phyloP scores from a whole-genome alignment of 2,797 vertebrate genomes.

The Dipus sagitta region DNA sequence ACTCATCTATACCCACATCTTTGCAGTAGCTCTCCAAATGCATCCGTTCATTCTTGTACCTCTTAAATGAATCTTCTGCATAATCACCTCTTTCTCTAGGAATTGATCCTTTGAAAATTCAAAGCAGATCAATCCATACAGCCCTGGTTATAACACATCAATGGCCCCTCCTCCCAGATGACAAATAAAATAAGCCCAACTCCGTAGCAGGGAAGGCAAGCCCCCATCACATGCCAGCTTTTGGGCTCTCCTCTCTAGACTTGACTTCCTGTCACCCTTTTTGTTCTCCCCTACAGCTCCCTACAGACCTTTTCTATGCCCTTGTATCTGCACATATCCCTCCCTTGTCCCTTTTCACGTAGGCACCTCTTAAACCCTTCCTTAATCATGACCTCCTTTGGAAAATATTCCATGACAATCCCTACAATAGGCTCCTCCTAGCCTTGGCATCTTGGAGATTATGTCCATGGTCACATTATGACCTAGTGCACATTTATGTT shows the following conservation, averaged over 20 bases:
- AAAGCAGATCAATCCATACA: neutral
- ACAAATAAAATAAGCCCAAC: neutral
- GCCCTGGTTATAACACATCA: neutral
- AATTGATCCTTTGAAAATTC: constrained; percentile 25
- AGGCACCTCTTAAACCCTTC: neutral
- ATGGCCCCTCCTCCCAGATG: neutral
- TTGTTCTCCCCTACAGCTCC: neutral
- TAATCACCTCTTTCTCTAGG: neutral
- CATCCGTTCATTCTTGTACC: neutral
- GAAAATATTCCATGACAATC: neutral
- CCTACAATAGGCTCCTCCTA: neutral
- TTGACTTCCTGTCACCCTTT: neutral
- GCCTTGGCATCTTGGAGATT: neutral
- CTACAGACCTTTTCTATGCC: fast-evolving
- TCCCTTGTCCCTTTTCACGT: neutral
- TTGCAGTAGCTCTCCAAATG: neutral
- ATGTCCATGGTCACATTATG: neutral
- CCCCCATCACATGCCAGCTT: neutral
- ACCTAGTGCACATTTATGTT: neutral
- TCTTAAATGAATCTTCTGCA: neutral
- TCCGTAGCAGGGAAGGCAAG: neutral
- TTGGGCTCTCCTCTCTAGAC: neutral
- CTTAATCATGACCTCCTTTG: neutral
- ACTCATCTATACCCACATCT: neutral
- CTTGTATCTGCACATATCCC: neutral